phyloP scores from a whole-genome alignment of 2,888 invertebrate genomes.

The Limenitis camilla region DNA sequence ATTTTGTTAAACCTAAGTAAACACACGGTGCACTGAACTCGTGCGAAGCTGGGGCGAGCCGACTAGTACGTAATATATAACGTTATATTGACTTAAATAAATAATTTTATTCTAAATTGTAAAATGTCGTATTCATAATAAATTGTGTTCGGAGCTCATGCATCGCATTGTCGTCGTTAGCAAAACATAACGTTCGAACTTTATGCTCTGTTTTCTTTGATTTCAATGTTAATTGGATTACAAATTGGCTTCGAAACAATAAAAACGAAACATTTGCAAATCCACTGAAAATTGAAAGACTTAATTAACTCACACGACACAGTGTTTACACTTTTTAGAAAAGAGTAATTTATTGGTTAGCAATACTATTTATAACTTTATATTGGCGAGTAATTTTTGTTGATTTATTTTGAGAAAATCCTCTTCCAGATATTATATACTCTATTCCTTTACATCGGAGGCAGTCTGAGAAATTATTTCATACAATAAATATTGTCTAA shows the following conservation, averaged over 20 bases:
- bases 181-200: conserved; percentile 4
- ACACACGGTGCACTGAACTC: too few relatives aligned
- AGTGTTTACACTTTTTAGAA: too few relatives aligned
- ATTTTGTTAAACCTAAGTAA: too few relatives aligned
- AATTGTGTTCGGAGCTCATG: background rate
- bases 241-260: conserved; percentile 10
- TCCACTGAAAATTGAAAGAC: background rate
- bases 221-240: conserved; percentile 10
- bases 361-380: too few relatives aligned
- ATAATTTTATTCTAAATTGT: background rate
- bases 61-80: background rate
- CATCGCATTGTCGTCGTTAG: conserved; percentile 2
- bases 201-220: conserved; percentile 9
- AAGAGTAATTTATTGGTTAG: too few relatives aligned
- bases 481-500: too few relatives aligned
- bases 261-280: conserved; percentile 7
- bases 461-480: too few relatives aligned
- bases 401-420: too few relatives aligned
- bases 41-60: too few relatives aligned
- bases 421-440: too few relatives aligned
- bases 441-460: too few relatives aligned
- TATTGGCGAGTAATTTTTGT: too few relatives aligned
- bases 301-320: background rate
- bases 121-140: background rate
- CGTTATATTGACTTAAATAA: background rate